Conservation (phyloP, 2,113 vertebrate genomes). For the Gnathonemus echidnorhynchus region DNA sequence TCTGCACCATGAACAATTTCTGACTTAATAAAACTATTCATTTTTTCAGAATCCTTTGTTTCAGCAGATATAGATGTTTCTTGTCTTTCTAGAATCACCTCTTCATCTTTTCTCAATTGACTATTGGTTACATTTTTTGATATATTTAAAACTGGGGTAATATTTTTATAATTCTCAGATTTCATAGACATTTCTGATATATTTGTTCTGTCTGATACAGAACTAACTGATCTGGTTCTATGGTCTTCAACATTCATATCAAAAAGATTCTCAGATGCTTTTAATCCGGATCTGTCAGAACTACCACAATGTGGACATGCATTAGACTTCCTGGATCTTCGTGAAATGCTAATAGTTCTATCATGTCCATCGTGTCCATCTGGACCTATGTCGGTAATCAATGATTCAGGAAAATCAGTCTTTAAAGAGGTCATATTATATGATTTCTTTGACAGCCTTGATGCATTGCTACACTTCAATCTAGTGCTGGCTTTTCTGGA, state of each 20-base stretch:
- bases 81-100: constrained; percentile 16
- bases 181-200: background rate
- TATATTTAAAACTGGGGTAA: background rate
- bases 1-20: background rate
- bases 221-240: constrained; percentile 13
- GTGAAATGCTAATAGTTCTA: background rate
- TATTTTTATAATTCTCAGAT: background rate
- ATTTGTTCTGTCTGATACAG: constrained; percentile 21
- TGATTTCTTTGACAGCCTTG: constrained; percentile 20
- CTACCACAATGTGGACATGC: constrained; percentile 49
- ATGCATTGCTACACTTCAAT: constrained; percentile 35
- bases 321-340: constrained; percentile 25
- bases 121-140: background rate
- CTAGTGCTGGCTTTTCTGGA: constrained; percentile 17
- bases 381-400: background rate
- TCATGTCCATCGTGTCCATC: constrained; percentile 21
- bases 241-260: background rate
- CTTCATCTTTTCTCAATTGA: background rate
- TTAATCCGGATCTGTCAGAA: constrained; percentile 32
- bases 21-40: background rate
- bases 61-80: constrained; percentile 17
- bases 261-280: constrained; percentile 2
- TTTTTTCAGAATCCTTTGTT: constrained; percentile 3
- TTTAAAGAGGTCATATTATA: background rate
- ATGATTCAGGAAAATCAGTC: background rate